These are phyloP conservation scores for Gavia stellata DNA, from an alignment of 2,113 vertebrate species.

Conservation along the genomic window DNA sequence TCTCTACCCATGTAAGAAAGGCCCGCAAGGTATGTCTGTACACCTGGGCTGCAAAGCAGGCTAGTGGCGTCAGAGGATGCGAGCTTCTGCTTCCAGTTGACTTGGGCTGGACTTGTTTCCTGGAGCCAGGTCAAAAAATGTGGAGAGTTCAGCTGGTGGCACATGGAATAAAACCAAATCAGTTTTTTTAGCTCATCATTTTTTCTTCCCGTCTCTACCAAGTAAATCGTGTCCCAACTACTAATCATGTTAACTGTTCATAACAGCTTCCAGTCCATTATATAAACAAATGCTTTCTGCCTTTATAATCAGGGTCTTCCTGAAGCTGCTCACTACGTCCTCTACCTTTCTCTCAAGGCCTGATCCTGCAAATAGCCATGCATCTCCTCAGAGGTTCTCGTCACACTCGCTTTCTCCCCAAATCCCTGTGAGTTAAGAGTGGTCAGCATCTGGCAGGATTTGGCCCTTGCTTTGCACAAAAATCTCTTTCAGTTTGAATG, in stretches of 20 bases:
- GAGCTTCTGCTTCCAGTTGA: neutral
- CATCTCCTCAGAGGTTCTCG: neutral
- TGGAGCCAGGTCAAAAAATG: neutral
- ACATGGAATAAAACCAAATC: neutral
- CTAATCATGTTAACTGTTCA: neutral
- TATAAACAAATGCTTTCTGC: neutral
- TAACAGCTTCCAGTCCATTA: neutral
- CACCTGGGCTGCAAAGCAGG: neutral
- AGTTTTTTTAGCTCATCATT: neutral
- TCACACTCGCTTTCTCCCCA: rapidly evolving
- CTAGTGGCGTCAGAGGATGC: rapidly evolving
- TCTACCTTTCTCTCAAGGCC: neutral
- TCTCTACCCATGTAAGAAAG: neutral
- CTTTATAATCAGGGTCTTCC: neutral
- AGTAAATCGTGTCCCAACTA: neutral
- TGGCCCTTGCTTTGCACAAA: neutral
- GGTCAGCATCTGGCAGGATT: neutral
- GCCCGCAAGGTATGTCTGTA: neutral
- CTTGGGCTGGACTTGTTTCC: neutral
- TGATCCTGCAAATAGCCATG: neutral
- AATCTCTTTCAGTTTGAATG: constrained; percentile 6
- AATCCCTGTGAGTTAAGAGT: neutral
- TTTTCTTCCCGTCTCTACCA: neutral
- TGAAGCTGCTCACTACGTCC: neutral
- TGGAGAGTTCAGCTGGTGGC: neutral